Evolutionary conservation across 2,797 vertebrate species (phyloP).

Genomic region (Basileuterus tristriatus): DNA sequence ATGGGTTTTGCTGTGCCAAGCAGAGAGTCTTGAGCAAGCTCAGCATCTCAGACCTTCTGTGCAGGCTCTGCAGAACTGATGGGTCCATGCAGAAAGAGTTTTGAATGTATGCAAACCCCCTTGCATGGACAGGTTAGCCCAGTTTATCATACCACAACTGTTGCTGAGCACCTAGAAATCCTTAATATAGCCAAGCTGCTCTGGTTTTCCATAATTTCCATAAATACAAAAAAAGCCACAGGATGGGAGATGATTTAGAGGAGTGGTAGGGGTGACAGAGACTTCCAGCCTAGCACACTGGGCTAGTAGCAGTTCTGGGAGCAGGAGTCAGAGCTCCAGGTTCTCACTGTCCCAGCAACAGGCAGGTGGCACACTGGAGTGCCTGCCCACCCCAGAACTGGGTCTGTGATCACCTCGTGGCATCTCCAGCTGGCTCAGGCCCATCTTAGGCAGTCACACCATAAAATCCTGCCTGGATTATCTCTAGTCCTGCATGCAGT

Average conservation of each 20-base stretch:
- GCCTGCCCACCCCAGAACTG: not conserved
- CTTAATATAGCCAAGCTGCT: not conserved
- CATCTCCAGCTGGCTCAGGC: not conserved
- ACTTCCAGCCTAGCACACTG: not conserved
- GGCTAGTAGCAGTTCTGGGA: not conserved
- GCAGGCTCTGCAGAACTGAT: not conserved
- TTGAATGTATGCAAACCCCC: not conserved
- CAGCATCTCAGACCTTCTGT: not conserved
- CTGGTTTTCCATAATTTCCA: not conserved
- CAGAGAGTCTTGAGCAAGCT: not conserved
- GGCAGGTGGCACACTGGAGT: not conserved
- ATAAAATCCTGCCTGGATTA: not conserved
- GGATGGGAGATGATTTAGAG: not conserved
- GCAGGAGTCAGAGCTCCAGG: not conserved
- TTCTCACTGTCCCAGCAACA: not conserved
- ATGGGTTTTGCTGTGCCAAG: not conserved
- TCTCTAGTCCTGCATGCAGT: not conserved
- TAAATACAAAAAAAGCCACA: not conserved
- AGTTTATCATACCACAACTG: not conserved
- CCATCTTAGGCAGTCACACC: fast-evolving
- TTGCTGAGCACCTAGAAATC: not conserved
- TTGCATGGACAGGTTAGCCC: not conserved
- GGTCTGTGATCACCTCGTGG: not conserved
- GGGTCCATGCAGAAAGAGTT: not conserved
- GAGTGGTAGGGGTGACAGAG: not conserved